Conservation (phyloP, 2,888 invertebrate genomes). For the Notodonta ziczac region DNA sequence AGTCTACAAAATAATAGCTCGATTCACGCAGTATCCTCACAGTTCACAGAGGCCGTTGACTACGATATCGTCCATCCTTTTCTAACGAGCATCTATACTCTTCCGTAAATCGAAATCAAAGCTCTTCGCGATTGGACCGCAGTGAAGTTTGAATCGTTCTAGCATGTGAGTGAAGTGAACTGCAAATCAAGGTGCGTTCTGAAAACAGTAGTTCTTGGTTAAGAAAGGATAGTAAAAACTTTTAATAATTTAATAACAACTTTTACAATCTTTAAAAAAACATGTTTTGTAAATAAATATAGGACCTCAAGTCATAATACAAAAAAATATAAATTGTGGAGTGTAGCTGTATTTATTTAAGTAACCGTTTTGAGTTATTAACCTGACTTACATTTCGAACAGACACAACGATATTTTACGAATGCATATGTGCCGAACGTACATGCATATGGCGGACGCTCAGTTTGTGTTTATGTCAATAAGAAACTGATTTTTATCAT, state of each 20-base stretch:
- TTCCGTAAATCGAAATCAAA: conserved; percentile 85
- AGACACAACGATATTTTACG: conserved; percentile 34
- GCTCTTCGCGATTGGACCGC: conserved; percentile 78
- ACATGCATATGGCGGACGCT: conserved; percentile 83
- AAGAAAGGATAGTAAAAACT: no score
- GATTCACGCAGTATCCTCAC: conserved; percentile 68
- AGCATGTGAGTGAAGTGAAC: conserved; percentile 61
- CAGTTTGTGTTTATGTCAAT: conserved; percentile 85
- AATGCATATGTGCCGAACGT: conserved; percentile 69
- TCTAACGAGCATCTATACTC: conserved; percentile 71
- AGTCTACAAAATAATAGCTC: conserved; percentile 63
- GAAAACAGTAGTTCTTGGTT: conserved; percentile 31
- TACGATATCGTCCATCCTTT: conserved; percentile 66
- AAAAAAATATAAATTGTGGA: no score
- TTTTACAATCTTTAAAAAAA: no score
- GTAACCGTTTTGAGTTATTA: conserved; percentile 8
- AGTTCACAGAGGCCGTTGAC: conserved; percentile 80
- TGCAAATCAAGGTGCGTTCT: conserved; percentile 60
- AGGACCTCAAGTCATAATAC: no score
- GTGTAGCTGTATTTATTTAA: conserved; percentile 5
- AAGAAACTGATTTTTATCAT: conserved; percentile 80
- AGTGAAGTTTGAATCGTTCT: conserved; percentile 66
- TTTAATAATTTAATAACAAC: no score
- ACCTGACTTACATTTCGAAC: conserved; percentile 36
- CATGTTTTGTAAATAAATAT: no score